Percentiles rank a stretch among this genome's conserved stretches.
Conservation (phyloP, 2,888 invertebrate species). For the Halocaridina rubra region DNA sequence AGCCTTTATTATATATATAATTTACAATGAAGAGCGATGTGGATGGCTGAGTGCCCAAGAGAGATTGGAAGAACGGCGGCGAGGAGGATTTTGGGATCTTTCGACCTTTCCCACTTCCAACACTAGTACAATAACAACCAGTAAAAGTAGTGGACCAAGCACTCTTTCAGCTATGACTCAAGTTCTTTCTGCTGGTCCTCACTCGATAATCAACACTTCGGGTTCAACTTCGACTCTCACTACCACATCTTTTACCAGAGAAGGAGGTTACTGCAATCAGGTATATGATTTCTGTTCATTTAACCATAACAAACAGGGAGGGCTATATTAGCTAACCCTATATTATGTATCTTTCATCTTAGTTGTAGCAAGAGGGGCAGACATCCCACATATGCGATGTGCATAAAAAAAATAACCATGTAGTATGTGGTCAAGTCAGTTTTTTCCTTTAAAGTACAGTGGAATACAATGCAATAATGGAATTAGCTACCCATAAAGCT, state of each 20-base stretch:
- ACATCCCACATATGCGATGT: no score
- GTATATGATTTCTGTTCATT: background rate
- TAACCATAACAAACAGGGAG: no score
- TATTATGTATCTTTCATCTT: no score
- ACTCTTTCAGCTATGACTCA: background rate
- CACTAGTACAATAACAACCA: conserved; percentile 8
- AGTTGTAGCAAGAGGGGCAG: no score
- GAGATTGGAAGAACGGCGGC: conserved; percentile 49
- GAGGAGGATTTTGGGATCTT: conserved; percentile 51
- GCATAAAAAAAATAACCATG: no score
- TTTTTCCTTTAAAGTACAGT: no score
- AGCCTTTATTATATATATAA: background rate
- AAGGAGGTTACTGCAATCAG: conserved; percentile 43
- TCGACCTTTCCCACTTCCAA: conserved; percentile 29
- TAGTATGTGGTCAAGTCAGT: no score
- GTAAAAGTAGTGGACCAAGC: background rate
- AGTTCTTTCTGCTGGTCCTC: background rate
- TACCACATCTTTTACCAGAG: conserved; percentile 14
- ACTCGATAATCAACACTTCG: background rate
- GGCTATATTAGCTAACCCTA: no score
- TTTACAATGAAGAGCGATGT: background rate
- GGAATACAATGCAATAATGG: no score
- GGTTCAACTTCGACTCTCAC: background rate
- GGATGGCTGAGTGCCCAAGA: conserved; percentile 48
- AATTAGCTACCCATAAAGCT: no score